Percentiles rank a stretch among this genome's conserved stretches.
Evolutionary conservation across 2,113 vertebrate genomes (phyloP).

Genomic region (Lamprologus sp.): DNA sequence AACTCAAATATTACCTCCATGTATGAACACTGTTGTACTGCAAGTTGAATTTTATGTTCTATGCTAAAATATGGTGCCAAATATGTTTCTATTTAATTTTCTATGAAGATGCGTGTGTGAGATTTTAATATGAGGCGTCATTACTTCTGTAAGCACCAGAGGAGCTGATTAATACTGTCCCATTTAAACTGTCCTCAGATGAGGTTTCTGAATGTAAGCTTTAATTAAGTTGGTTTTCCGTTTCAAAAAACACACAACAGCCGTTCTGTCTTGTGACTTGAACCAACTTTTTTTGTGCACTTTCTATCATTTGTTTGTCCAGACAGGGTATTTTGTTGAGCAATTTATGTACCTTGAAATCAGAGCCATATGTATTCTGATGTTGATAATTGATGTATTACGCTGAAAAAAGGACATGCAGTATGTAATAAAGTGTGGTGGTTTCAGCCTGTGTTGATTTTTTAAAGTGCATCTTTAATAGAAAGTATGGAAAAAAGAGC

Average conservation of each 20-base stretch:
- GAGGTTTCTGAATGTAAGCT: constrained; percentile 59
- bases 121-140: constrained; percentile 12
- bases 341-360: constrained; percentile 51
- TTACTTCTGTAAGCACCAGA: not conserved
- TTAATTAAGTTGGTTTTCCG: constrained; percentile 12
- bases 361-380: constrained; percentile 55
- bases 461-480: not conserved
- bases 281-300: constrained; percentile 56
- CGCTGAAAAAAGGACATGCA: constrained; percentile 41
- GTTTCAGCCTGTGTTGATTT: constrained; percentile 1
- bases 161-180: not conserved
- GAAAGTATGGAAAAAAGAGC: not conserved
- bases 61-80: constrained; percentile 66
- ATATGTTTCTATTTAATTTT: constrained; percentile 43
- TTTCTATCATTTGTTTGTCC: constrained; percentile 47
- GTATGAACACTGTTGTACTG: constrained; percentile 35
- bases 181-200: constrained; percentile 3
- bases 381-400: constrained; percentile 52
- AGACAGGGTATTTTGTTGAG: constrained; percentile 62
- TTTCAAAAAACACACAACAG: not conserved
- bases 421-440: constrained; percentile 59
- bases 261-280: constrained; percentile 26
- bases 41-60: constrained; percentile 53
- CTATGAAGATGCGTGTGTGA: not conserved
- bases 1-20: constrained; percentile 57